Conservation (phyloP, 2,113 vertebrate genomes). For the Coturnix japonica region DNA sequence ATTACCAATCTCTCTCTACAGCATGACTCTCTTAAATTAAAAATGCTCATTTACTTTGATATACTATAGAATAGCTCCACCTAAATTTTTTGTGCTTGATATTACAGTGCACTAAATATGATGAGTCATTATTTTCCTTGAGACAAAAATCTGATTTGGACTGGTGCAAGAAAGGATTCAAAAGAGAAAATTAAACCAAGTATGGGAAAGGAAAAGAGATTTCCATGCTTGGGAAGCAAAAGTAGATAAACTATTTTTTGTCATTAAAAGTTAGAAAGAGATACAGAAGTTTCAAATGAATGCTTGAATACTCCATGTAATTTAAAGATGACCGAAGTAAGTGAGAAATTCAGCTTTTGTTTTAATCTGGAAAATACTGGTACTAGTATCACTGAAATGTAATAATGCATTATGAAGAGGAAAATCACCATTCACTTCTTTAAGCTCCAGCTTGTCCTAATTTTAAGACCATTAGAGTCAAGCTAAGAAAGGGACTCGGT, state of each 20-base stretch:
- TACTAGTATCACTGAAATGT: background rate
- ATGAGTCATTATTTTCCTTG: background rate
- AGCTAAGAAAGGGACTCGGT: background rate
- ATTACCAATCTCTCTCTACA: accelerated
- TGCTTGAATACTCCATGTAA: background rate
- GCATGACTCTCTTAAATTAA: background rate
- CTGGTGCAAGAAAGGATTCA: background rate
- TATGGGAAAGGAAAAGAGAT: background rate
- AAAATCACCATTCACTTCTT: background rate
- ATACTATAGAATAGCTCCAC: background rate
- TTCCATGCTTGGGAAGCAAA: background rate
- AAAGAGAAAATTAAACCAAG: background rate
- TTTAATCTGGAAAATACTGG: conserved; percentile 12
- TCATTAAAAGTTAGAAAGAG: background rate
- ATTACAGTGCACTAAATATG: background rate
- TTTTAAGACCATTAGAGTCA: background rate
- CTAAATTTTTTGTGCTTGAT: background rate
- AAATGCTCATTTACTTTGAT: background rate
- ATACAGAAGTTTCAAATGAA: background rate
- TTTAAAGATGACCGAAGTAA: background rate
- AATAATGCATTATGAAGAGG: background rate
- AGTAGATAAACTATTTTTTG: background rate
- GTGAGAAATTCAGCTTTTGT: background rate
- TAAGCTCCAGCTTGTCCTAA: background rate
- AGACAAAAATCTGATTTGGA: background rate